Conservation (phyloP, 2,113 vertebrate genomes). For the Diglossa brunneiventris region DNA sequence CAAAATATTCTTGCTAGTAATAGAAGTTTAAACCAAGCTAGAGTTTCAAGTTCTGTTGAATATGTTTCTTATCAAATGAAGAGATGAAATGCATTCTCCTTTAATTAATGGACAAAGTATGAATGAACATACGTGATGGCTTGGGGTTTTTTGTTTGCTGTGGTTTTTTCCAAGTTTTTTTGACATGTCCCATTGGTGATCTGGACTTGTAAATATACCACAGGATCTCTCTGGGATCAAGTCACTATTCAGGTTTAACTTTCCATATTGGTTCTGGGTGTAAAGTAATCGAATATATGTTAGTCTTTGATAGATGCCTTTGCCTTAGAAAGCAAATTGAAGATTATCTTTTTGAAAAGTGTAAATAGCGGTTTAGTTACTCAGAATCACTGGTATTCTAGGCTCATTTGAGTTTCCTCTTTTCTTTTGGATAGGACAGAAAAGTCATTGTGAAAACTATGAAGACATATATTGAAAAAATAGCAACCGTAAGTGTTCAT, state of each 20-base stretch:
- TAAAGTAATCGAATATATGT: neutral
- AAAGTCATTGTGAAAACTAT: conserved; percentile 97
- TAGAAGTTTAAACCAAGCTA: neutral
- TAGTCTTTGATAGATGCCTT: neutral
- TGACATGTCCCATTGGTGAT: neutral
- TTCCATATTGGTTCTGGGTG: neutral
- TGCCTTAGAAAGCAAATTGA: neutral
- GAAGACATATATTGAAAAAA: conserved; percentile 93
- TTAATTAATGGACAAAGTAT: neutral
- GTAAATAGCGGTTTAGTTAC: neutral
- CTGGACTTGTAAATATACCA: neutral
- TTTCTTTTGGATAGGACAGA: conserved; percentile 83
- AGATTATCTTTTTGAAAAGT: neutral
- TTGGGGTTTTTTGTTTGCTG: neutral
- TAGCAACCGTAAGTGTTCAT: conserved; percentile 85
- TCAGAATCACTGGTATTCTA: neutral
- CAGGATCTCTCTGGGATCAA: neutral
- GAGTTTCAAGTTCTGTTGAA: neutral
- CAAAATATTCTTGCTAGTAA: neutral
- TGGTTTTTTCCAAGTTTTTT: neutral
- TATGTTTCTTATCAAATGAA: neutral
- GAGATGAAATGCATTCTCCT: neutral
- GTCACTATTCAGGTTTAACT: neutral
- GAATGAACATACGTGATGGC: neutral
- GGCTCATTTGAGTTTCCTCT: neutral